Evolutionary conservation across 2,888 invertebrate genomes (phyloP), one percentile per base, ranked within the genome.

Genomic region (Eupithecia subfuscata): DNA sequence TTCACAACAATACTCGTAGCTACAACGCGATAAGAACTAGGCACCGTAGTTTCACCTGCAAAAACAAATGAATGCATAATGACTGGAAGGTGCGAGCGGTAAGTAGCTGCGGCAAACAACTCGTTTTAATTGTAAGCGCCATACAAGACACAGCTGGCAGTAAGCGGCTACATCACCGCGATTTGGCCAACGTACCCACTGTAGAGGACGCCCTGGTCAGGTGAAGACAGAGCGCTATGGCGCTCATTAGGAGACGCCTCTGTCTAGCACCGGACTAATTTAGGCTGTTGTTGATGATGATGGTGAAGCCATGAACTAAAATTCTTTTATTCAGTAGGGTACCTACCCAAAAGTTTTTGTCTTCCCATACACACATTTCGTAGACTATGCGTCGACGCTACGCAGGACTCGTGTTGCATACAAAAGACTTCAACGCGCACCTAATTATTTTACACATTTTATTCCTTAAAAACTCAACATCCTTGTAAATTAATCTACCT

Each of bases 61-160:
- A 92, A 92, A 92, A 86, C 82, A 84, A 86, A 87, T 86, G 89
- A 89, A 89, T 89, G 86, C 83, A 83, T 86, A 88, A 89, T 87
- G 87, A 87, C 82, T 89, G 81, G 85, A 87, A 92, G 90, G 93
- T 93, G 93, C 92, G 90, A 92, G 90, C 85, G 86, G 89, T 91
- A 90, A 91, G 87, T 90, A 87, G 85, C 71, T 37, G 83, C 81
- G 84, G 88, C 85, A 87, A 88, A 90, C 88, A 86, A 85, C 52
- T 70, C 87, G 87, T 88, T 89, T 89, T 90, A 90, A 90, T 89
- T 88, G 87, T 88, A 88, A 89, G 84, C 86, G 86, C 86, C 86
- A 86, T 84, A 87, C 84, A 83, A 85, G 40, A 43, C 68, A 63
- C 74, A 74, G 69, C 48, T 65, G 22, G 67, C 22, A 11, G 1